Conservation (phyloP, 2,113 vertebrate species). For the Madoqua kirkii region DNA sequence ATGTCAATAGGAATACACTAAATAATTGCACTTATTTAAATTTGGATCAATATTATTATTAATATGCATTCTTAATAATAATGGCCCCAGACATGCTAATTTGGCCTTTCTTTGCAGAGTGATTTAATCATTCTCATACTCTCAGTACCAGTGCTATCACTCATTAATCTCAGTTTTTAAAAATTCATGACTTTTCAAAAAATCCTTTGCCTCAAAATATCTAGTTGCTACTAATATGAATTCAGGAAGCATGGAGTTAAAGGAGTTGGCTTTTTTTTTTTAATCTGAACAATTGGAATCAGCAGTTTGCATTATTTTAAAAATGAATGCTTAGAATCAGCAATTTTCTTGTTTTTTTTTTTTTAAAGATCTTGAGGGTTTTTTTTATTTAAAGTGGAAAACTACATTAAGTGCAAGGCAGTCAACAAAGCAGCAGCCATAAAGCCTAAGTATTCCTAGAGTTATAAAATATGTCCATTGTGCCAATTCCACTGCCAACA, state of each 20-base stretch:
- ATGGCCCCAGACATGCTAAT: neutral
- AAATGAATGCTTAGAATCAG: slow-evolving; percentile 86
- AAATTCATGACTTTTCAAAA: neutral
- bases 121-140: neutral
- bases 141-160: neutral
- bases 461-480: slow-evolving; percentile 90
- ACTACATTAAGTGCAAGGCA: slow-evolving; percentile 87
- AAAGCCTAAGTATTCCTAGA: slow-evolving; percentile 89
- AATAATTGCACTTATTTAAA: neutral
- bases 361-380: slow-evolving; percentile 78
- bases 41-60: neutral
- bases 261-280: slow-evolving; percentile 75
- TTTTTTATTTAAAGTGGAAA: slow-evolving; percentile 89
- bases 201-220: neutral
- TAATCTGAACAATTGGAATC: slow-evolving; percentile 83
- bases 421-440: slow-evolving; percentile 86
- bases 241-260: slow-evolving; percentile 84
- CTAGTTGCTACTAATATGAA: neutral
- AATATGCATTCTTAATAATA: neutral
- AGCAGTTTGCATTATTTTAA: slow-evolving; percentile 88
- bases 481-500: slow-evolving; percentile 88
- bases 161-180: neutral
- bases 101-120: neutral
- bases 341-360: slow-evolving; percentile 79
- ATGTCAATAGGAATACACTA: neutral